Evolutionary conservation across 2,797 vertebrate genomes (phyloP).

Genomic region (Merluccius polli): DNA sequence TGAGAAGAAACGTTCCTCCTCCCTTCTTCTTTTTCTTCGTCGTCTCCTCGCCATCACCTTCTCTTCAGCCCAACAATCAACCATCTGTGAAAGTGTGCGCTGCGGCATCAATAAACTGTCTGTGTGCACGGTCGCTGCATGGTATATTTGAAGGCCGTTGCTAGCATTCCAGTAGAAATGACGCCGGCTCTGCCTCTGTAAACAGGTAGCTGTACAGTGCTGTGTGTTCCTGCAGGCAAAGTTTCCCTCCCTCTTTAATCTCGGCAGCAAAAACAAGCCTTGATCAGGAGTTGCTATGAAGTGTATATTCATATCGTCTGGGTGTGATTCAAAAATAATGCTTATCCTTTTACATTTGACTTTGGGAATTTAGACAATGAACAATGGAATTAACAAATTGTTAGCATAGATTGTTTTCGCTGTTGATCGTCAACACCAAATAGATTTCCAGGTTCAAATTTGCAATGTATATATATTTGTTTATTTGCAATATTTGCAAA

Average conservation of each 20-base stretch:
- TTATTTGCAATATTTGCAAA: background rate
- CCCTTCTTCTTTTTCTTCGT: slow-evolving; percentile 6
- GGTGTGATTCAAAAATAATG: background rate
- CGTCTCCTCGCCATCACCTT: slow-evolving; percentile 17
- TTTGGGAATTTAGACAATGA: background rate
- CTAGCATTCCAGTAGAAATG: slow-evolving; percentile 63
- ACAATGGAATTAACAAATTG: no score
- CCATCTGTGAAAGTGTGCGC: slow-evolving; percentile 50
- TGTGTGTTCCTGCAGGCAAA: slow-evolving; percentile 18
- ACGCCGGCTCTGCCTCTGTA: slow-evolving; percentile 49
- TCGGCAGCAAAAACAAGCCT: slow-evolving; percentile 3
- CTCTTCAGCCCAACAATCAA: slow-evolving; percentile 49
- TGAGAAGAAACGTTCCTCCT: slow-evolving; percentile 20
- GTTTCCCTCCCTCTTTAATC: slow-evolving; percentile 25
- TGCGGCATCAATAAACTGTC: slow-evolving; percentile 62
- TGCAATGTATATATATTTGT: background rate
- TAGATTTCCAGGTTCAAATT: background rate
- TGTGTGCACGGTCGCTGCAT: slow-evolving; percentile 55
- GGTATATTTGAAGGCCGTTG: slow-evolving; percentile 53
- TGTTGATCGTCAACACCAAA: background rate
- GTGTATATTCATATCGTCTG: background rate
- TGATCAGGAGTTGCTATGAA: background rate
- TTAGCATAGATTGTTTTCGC: background rate
- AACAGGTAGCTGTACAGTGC: slow-evolving; percentile 57
- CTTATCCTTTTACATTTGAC: background rate